Base-by-base conservation (phyloP, 2,888 invertebrate species). In the Eupeodes latifasciatus region DNA sequence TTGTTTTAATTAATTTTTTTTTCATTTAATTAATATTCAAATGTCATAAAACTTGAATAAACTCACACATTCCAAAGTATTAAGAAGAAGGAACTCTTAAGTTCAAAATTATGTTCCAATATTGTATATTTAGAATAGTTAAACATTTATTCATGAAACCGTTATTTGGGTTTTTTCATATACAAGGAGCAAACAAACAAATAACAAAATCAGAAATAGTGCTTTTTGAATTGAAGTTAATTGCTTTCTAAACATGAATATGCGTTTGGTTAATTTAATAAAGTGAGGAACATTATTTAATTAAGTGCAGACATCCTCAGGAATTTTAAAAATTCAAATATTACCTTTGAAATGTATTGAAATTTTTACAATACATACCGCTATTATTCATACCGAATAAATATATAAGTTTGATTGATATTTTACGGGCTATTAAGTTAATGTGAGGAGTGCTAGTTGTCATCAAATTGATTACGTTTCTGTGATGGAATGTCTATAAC, bases 321-420 rank as follows among this genome's bases (percentile, higher is more conserved):
- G 40, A 16, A 53, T 36, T 36, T 51, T 2, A 34, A 51, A 34
- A n/a, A 67, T 36, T 51, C 36, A 11, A 34, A 34, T n/a, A 36
- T 34, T n/a, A 53, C 51, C 9, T 47, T 47, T 9, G 4, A 47
- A 6, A 36, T 69, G 34, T 36, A 36, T 53, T 69, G 2, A 47
- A 66, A 71, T 71, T 44, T 59, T 34, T 59, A 72, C 72, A 34
- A 59, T 59, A 72, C 14, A 59, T 59, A 16, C 72, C 57, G 72
- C 72, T 72, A 72, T 59, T n/a, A 3, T 1, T 10, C n/a, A 1
- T 40, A 19, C 40, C 27, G 27, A 27, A 27, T 27, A 27, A 27
- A 27, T 27, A 3, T 27, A 27, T 3, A 40, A 14, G 5, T 55
- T 71, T 44, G 27, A 72, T 47, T 59, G 47, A 72, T 47, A 47